Evolutionary conservation across 2,888 invertebrate species (phyloP), one percentile per base, ranked within the genome.

Genomic region (Odontocolon sp.): DNA sequence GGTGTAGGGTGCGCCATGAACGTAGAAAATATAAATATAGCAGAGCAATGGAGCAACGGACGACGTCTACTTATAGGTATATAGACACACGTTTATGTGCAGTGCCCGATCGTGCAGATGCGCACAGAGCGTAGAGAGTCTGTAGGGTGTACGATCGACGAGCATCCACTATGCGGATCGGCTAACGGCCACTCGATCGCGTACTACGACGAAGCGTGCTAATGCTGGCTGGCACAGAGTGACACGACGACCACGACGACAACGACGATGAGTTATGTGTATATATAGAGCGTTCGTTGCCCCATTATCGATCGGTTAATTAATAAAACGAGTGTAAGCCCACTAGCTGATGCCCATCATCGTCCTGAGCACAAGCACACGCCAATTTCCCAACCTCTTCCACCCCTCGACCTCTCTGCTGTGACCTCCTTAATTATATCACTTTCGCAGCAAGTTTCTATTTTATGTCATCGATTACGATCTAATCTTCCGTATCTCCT

Each of bases 241-340:
- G 50, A 47, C 45, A 56, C 38, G 59, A 52, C 59, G 42, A 68
- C 52, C 26, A 36, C 40, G 4, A 38, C 47, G n/a, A n/a, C n/a
- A n/a, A n/a, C 52, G 45, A 66, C 21, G 26, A 40, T 26, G 40
- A 23, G 11, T 11, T 23, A n/a, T n/a, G n/a, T n/a, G n/a, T n/a
- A n/a, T n/a, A 57, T 47, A 33, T 14, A 59, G 18, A 40, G 40
- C 59, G 38, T 59, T 23, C 33, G 21, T 68, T 56, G 63, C 72
- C 57, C 56, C 40, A 72, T 50, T 63, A 77, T 77, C 72, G 77
- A 72, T 72, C 63, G 50, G n/a, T 38, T 67, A 57, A 72, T 72
- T 68, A 68, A 77, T 77, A 68, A 72, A 72, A 64, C 26, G 16
- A 36, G 61, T 31, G 26, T 26, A 28, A 77, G 42, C 18, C 45